Base-by-base conservation (phyloP, 2,888 invertebrate genomes). In the Dione vanillae region DNA sequence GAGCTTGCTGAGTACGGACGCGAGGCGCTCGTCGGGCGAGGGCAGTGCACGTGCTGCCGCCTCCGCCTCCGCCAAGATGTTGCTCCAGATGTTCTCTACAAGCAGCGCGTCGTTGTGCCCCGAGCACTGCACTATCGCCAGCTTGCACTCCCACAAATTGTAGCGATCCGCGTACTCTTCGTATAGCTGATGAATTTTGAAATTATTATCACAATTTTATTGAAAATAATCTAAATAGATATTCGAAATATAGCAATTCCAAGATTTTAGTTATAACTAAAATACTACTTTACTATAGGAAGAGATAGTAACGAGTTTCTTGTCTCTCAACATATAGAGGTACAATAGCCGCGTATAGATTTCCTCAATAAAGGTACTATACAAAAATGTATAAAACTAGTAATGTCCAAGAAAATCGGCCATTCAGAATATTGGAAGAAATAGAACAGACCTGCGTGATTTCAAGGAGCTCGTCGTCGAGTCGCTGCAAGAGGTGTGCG, bases 101-200 rank as follows among this genome's bases (percentile, higher is more conserved):
- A 99, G 92, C 71, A 96, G 94, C 0, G 96, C 95, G 85, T 99
- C 99, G 79, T 97, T 96, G 88, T 98, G 97, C 14, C 98, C 98
- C 8, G 99, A 98, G 85, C 98, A 98, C 80, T 98, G 97, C 59
- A 99, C 96, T 75, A 99, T 98, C 8, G 98, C 97, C 70, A 99
- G 93, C 89, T 99, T 98, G 86, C 98, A 97, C 89, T 99, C 98
- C 95, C 97, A 97, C 52, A 99, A 93, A 78, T 97, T 95, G 86
- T 97, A 97, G 3, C 96, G 96, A 80, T 98, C 98, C 0, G 98
- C 98, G 90, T 97, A 99, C 76, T 98, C 97, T 84, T 97, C 97
- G 84, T 98, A 99, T 43, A 99, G 89, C 96, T 97, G 79, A 9
- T 47, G 75, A 69, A 49, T 45, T 51, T 12, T n/a, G n/a, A n/a